phyloP scores from a whole-genome alignment of 2,113 vertebrate species.

The Sceloporus undulatus region DNA sequence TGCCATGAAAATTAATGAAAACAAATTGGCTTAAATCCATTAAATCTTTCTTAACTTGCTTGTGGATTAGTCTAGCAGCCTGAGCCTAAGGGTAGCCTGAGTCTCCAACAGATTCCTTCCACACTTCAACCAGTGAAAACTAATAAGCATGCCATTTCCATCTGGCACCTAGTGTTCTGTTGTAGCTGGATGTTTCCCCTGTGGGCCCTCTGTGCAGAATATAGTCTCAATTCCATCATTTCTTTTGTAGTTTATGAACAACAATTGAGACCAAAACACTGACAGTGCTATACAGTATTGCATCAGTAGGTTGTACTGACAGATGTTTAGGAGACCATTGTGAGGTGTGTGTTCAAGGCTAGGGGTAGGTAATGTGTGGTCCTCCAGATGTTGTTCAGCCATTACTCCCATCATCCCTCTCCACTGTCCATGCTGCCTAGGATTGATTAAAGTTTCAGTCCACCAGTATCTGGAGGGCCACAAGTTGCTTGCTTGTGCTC shows the following conservation, averaged over 20 bases:
- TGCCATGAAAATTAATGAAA: slow-evolving; percentile 28
- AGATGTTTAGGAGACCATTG: background rate
- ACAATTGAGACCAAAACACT: background rate
- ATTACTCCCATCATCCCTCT: too few relatives aligned
- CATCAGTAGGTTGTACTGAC: background rate
- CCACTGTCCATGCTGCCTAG: too few relatives aligned
- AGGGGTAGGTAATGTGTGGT: too few relatives aligned
- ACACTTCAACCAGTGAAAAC: background rate
- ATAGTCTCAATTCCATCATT: background rate
- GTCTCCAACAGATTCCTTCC: background rate
- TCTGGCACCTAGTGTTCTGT: background rate
- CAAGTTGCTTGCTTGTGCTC: too few relatives aligned
- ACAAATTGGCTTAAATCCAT: slow-evolving; percentile 21
- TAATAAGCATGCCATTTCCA: slow-evolving; percentile 12
- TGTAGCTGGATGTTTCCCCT: background rate
- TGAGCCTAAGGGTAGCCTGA: background rate
- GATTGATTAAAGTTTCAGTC: too few relatives aligned
- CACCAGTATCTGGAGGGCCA: too few relatives aligned
- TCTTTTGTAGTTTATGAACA: background rate
- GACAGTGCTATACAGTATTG: background rate
- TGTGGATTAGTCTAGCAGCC: slow-evolving; percentile 10
- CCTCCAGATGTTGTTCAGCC: too few relatives aligned
- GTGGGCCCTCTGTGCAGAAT: background rate
- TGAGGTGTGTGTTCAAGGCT: too few relatives aligned
- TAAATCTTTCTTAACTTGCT: slow-evolving; percentile 27